Evolutionary conservation across 2,888 invertebrate genomes (phyloP), one percentile per base, ranked within the genome.

Genomic region (Pseudolycoriella hygida): DNA sequence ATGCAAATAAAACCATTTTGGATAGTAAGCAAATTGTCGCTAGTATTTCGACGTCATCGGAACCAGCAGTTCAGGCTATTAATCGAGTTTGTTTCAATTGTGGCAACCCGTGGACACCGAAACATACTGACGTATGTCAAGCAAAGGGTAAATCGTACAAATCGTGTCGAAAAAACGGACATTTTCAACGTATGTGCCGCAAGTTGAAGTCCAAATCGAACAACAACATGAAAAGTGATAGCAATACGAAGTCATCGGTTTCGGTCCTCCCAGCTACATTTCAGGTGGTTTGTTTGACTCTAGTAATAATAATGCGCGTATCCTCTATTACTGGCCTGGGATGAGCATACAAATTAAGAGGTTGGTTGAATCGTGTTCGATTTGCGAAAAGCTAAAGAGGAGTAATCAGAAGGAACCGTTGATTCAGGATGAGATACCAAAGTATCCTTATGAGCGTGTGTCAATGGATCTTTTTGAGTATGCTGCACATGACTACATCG

Each of bases 361-460:
- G 11, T 25, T 44, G 10, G 40, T 50, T 34, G 3, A 6, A 18
- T 45, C 17, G 42, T 47, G 2, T 50, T 14, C 18, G 41, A 50
- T 32, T 10, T 51, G 51, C 42, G 49, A 50, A 34, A 49, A 48
- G 18, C 49, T 50, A 18, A 38, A 39, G 14, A 37, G 50, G 3
- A 48, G 46, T 38, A 46, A 43, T 42, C 46, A 39, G 51, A 52
- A 51, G 42, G 50, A 54, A 43, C 50, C 50, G 37, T 42, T 53
- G 17, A 18, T 45, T 15, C 51, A 53, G 17, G 50, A 50, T 17
- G 42, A 49, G 10, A 31, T 40, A 15, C 48, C 53, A 3, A 40
- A 49, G 19, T 52, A 50, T 47, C 51, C 52, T 1, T 53, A 46
- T 50, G 45, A 52, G 30, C 46, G 42, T 39, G 49, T 50, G 12